A percentile compares a stretch with the other conserved stretches of the same genome.
These are phyloP conservation scores for Melanotaenia pygmaea DNA, from an alignment of 2,797 vertebrate genomes.

Conservation along the genomic window DNA sequence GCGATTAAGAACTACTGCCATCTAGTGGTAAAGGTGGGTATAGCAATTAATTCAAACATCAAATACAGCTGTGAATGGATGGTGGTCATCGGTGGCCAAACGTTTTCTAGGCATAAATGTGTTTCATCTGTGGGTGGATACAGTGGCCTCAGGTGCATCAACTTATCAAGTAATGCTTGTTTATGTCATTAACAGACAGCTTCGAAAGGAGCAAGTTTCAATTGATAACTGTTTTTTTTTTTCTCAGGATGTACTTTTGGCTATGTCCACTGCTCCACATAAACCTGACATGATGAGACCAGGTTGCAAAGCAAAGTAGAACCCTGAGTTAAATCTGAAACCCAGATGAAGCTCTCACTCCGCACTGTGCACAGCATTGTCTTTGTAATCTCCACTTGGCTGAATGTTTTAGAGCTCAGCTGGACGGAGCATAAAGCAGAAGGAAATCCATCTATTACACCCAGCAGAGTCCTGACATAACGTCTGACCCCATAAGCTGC, in stretches of 20 bases:
- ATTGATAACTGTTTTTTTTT: not conserved
- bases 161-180: not conserved
- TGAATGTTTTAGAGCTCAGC: conserved; percentile 40
- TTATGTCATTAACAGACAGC: not conserved
- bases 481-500: conserved; percentile 44
- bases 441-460: conserved; percentile 55
- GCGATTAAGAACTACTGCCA: no score
- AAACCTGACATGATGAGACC: conserved; percentile 24
- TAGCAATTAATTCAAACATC: no score
- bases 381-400: conserved; percentile 44
- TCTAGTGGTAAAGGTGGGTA: no score
- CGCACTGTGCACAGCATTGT: conserved; percentile 31
- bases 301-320: not conserved
- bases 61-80: no score
- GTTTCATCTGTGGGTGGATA: no score
- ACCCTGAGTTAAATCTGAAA: not conserved
- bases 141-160: no score
- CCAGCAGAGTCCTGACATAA: conserved; percentile 23
- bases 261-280: not conserved
- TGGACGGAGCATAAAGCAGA: conserved; percentile 38
- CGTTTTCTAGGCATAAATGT: no score
- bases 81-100: no score
- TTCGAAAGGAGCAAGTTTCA: not conserved
- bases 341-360: conserved; percentile 36
- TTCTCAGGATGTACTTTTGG: not conserved